Base-by-base conservation (phyloP, 2,797 vertebrate species). In the Carduelis carduelis region DNA sequence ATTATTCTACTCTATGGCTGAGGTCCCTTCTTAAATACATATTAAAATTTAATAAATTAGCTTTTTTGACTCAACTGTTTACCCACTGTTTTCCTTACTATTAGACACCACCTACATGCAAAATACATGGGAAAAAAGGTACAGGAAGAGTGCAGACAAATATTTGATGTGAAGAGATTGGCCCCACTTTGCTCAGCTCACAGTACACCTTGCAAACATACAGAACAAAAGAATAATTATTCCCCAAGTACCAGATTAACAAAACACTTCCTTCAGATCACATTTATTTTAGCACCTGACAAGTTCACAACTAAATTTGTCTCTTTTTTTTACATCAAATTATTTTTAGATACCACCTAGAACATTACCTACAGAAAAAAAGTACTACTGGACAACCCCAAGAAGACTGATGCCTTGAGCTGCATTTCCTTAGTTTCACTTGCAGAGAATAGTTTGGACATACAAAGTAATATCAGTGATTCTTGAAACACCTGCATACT, bases 141-240 rank as follows among this genome's bases (percentile, higher is more conserved):
- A 89, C 24, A 55, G 43, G 43, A 82, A 90, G 90, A 90, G 74
- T 47, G n/a, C 52, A 90, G 63, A 61, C 92, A 95, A 94, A 86
- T 95, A 95, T 95, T 94, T 94, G 87, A 87, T 68, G 43, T 64
- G 65, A 93, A 96, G 71, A 82, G 78, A 92, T 37, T 92, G 53
- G 68, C 41, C 75, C 18, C 37, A 35, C 76, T 92, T 89, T 84
- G 83, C 86, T 94, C 93, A 92, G 88, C 75, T 96, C 65, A 74
- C 75, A 90, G 78, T 34, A 87, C 27, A 89, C 71, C 77, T 55
- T 87, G 71, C 61, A 87, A 91, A 91, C 61, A 93, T 18, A 74
- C 30, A 87, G 30, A 94, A 78, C 27, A 61, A 37, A 84, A 89
- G 60, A 90, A 66, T 53, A 91, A 93, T 87, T 95, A 89, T 81